phyloP scores from a whole-genome alignment of 2,797 vertebrate species.

The Potorous gilbertii region DNA sequence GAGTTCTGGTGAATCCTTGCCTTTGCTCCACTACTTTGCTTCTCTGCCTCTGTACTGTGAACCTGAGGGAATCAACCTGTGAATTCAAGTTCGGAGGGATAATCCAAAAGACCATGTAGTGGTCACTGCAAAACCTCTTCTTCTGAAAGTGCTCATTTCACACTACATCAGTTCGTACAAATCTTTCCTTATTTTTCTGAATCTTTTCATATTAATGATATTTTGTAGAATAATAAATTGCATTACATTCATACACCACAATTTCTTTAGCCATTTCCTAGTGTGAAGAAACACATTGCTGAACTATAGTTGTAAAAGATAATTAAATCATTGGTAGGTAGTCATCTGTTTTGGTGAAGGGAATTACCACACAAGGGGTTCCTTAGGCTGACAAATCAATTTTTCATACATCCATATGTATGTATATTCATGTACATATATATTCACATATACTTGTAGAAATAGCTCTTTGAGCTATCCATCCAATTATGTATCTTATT shows the following conservation, averaged over 20 bases:
- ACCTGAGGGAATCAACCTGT: background rate
- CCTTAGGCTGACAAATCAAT: background rate
- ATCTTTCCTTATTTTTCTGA: background rate
- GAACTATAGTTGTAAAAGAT: background rate
- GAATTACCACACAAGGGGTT: background rate
- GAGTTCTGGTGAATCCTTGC: background rate
- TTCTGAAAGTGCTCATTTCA: background rate
- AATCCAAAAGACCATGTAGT: background rate
- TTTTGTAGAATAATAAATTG: background rate
- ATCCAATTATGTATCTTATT: background rate
- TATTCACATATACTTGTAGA: background rate
- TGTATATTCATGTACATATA: background rate
- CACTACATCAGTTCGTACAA: background rate
- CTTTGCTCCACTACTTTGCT: background rate
- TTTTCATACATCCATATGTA: background rate
- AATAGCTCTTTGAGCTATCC: background rate
- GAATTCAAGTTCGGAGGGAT: background rate
- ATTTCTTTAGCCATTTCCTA: background rate
- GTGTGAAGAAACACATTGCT: background rate
- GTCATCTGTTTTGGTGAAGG: background rate
- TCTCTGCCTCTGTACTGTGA: background rate
- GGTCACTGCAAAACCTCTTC: background rate
- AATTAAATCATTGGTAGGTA: background rate
- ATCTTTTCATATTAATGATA: background rate
- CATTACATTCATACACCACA: background rate